Base-by-base conservation (phyloP, 2,113 vertebrate species). In the Drymodes brunneopygia region DNA sequence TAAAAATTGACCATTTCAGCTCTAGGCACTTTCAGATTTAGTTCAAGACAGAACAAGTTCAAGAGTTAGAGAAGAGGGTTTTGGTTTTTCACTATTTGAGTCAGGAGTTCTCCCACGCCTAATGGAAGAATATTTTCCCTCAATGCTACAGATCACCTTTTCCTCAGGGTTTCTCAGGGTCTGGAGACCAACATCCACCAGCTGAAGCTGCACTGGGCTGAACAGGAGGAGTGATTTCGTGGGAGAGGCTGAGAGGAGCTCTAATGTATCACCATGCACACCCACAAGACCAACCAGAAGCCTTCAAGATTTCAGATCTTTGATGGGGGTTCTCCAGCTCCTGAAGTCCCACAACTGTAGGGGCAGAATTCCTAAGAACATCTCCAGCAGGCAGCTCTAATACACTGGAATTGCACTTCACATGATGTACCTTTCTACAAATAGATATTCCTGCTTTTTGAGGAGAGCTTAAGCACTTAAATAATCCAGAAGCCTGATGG, bases 401-500 rank as follows among this genome's bases (percentile, higher is more conserved):
- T 27, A 57, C 10, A 82, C 7, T 35, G 85, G 81, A 88, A 86
- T 12, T 54, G 78, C 71, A 83, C 81, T 91, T 91, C 90, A 95
- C 85, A 78, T 9, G 25, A 72, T 95, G 94, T 96, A 88, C 93
- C 85, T 77, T 95, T 90, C 94, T 82, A 91, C 93, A 95, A 96
- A 97, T 93, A 95, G 94, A 84, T 82, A 89, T 6, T 62, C 62
- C 93, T 95, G 91, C 15, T 87, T 95, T 89, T 87, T 84, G 88
- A 93, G 65, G 58, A 95, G 74, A 93, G 90, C 70, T 94, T 71
- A 53, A 82, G 87, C 90, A 85, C 81, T 94, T 85, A 85, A 94
- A 81, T 94, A 71, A 90, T 85, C 95, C 94, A 94, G 84, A 29
- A 96, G 87, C 50, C 84, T 95, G 93, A 92, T 53, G 85, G 84